A percentile compares a stretch with the other conserved stretches of the same genome.
Conservation (phyloP, 2,888 invertebrate genomes). For the Perdita meconis region DNA sequence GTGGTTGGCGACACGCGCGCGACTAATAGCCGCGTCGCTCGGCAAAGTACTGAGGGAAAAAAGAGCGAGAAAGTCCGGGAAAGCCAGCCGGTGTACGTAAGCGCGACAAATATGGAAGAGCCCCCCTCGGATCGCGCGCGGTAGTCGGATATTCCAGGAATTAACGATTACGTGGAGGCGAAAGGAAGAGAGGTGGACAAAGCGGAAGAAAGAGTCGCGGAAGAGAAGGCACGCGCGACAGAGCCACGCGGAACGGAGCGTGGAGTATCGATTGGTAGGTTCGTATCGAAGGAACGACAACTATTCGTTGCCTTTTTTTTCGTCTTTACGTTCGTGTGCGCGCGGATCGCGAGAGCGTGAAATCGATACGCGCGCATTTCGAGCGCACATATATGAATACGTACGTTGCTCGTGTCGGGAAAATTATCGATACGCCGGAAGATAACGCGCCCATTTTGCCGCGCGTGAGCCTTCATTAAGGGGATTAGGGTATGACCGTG, state of each 20-base stretch:
- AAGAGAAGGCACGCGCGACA: neutral
- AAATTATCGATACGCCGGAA: slow-evolving; percentile 24
- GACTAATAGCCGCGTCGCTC: slow-evolving; percentile 12
- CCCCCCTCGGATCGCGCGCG: slow-evolving; percentile 9
- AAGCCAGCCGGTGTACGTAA: slow-evolving; percentile 8
- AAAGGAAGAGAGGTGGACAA: neutral
- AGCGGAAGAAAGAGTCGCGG: neutral
- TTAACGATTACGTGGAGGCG: slow-evolving; percentile 19
- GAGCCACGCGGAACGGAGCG: neutral
- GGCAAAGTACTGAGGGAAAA: slow-evolving; percentile 8
- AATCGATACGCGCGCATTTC: neutral
- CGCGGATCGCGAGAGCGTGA: slow-evolving; percentile 13
- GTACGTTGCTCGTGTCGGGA: neutral
- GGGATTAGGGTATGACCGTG: slow-evolving; percentile 26
- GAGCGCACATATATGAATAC: slow-evolving; percentile 9
- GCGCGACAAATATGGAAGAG: slow-evolving; percentile 35
- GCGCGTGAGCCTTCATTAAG: slow-evolving; percentile 43
- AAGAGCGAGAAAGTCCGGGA: slow-evolving; percentile 9
- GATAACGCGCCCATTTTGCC: slow-evolving; percentile 10
- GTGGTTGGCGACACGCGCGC: slow-evolving; percentile 1
- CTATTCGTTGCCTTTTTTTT: slow-evolving; percentile 3
- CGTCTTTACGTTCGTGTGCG: slow-evolving; percentile 6
- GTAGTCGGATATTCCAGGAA: slow-evolving; percentile 50
- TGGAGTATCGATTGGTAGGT: slow-evolving; percentile 6
- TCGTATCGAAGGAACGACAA: neutral